These are phyloP conservation scores for Melanitta fusca DNA, from an alignment of 2,797 vertebrate species.

Conservation along the genomic window DNA sequence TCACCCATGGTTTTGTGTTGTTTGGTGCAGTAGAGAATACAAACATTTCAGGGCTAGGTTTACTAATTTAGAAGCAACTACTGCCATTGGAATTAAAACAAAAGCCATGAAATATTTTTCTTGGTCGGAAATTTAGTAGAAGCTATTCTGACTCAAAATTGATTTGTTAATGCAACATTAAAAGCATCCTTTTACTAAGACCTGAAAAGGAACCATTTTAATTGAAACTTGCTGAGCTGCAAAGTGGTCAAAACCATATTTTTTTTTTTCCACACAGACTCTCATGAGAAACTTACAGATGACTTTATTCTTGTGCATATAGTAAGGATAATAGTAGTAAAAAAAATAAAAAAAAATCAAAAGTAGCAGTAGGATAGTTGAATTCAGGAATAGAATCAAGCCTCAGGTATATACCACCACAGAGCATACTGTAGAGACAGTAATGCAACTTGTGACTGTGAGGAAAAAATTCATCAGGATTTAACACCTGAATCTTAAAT, in stretches of 20 bases:
- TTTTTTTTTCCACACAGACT: neutral
- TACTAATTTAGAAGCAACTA: neutral
- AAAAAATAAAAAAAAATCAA: neutral
- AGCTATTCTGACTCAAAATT: neutral
- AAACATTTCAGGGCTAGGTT: neutral
- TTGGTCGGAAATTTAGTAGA: neutral
- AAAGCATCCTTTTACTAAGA: neutral
- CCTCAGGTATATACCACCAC: neutral
- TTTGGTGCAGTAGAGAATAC: neutral
- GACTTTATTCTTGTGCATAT: neutral
- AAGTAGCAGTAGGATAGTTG: neutral
- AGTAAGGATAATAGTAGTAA: neutral
- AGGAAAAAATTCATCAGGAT: slow-evolving; percentile 11
- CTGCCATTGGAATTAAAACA: slow-evolving; percentile 1
- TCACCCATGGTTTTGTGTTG: neutral
- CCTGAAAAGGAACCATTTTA: neutral
- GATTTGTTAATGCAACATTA: neutral
- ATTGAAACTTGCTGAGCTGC: neutral
- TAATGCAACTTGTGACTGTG: neutral
- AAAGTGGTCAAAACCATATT: neutral
- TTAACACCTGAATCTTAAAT: slow-evolving; percentile 47
- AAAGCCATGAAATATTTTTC: slow-evolving; percentile 11
- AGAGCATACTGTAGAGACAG: neutral
- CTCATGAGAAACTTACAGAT: slow-evolving; percentile 13
- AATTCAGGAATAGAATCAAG: slow-evolving; percentile 17